Base-by-base conservation (phyloP, 2,113 vertebrate genomes). In the Mesitornis unicolor region DNA sequence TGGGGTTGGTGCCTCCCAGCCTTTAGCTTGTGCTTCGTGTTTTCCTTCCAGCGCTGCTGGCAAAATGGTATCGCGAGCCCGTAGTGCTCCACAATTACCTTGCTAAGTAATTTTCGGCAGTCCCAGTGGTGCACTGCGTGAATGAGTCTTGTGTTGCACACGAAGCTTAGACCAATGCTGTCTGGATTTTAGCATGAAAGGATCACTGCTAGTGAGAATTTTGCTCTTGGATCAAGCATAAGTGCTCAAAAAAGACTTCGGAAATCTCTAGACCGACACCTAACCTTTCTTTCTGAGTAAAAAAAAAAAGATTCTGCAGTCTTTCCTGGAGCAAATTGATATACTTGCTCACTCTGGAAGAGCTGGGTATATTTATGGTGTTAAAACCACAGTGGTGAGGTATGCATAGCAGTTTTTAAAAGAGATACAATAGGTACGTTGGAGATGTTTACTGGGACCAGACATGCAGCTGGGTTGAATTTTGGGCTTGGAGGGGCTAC, bases 291-390 rank as follows among this genome's bases (percentile, higher is more conserved):
- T 57, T 50, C 31, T 33, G 14, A 90, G 61, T 45, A 15, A 15
- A 28, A 40, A 33, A 29, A 2, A 10, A 33, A n/a, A 50, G 8
- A 8, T 25, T 29, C 16, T 53, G 54, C 50, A 22, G 42, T 10
- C 38, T 73, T 77, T 50, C 54, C 11, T 24, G 13, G 38, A 42
- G 36, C 1, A 9, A 73, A 24, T 6, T 4, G 20, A 40, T 53
- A 33, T 11, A 5, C 11, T 35, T 9, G 0, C 18, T 86, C 0
- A 0, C 10, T 47, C 28, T 15, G 10, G 47, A 64, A 75, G 65
- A 40, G 26, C 45, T 60, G 38, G 5, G 18, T 87, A 17, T 77
- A 45, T 70, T 25, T 47, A 12, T 16, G 35, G 60, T 22, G 24
- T 59, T 92, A 65, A 84, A 91, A 63, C 29, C 13, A 31, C 42